Base-by-base conservation (phyloP, 1,140 invertebrate species). In the Bicyclus anynana region DNA sequence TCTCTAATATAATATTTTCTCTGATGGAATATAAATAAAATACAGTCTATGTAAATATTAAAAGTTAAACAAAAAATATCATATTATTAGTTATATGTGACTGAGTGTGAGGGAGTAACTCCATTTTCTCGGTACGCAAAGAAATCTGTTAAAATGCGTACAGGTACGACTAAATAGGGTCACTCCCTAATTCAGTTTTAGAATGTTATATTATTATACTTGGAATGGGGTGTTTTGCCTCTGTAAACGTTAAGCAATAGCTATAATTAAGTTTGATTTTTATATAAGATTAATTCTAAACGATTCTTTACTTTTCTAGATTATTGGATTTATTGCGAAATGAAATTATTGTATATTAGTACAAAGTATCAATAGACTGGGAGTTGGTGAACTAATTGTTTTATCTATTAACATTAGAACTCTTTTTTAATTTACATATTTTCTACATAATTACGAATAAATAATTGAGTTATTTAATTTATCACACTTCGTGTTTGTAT, bases 311-410 rank as follows among this genome's bases (percentile, higher is more conserved):
- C 52, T 69, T 65, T 71, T 61, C 67, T 74, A 72, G 59, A 72
- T 46, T 73, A 74, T 75, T 74, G 65, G 59, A 73, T 76, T 54
- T 74, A 74, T 67, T 73, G 65, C 64, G 64, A 62, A 58, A 60
- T 9, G 56, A 74, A 74, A 61, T 65, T 74, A 70, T 74, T 82
- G 76, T 84, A 84, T 83, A 84, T 85, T 80, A 85, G 82, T 87
- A 87, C 84, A 85, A 87, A 84, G 72, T 77, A 75, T 76, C 70
- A 61, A 12, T 33, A 33, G 9, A 12, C 29, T 12, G 29, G 12
- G 10, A n/a, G 29, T 12, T 33, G 29, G 29, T 12, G 29, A 33
- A 33, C 29, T 33, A n/a, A 33, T 33, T 33, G 7, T 33, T 33
- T 33, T 12, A 33, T 12, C 29, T 33, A 33, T 33, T 33, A 7